These are phyloP conservation scores for Oncorhynchus kisutch DNA, from an alignment of 2,113 vertebrate species.

Conservation along the genomic window DNA sequence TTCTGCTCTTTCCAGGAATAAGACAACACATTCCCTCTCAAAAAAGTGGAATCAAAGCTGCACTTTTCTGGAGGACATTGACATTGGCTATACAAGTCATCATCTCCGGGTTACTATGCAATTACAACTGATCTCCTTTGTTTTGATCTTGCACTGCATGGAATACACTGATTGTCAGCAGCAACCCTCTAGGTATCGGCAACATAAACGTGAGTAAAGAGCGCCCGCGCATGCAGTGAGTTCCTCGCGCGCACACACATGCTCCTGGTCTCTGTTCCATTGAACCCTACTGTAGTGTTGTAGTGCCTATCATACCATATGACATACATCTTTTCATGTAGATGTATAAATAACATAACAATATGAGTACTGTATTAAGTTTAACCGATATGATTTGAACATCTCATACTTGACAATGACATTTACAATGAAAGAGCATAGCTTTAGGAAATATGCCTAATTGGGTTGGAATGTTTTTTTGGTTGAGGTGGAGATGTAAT, in stretches of 20 bases:
- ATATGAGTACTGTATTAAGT: no score
- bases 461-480: no score
- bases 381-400: no score
- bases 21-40: conserved; percentile 17
- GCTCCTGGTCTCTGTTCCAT: not conserved
- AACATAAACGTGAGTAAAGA: conserved; percentile 91
- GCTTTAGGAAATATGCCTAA: no score
- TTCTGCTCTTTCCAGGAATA: conserved; percentile 68
- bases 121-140: conserved; percentile 97
- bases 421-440: no score
- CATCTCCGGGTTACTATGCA: conserved; percentile 98
- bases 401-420: no score
- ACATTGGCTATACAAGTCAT: conserved; percentile 76
- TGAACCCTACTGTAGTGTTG: not conserved
- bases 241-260: conserved; percentile 42
- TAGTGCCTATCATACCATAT: no score
- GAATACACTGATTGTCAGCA: conserved; percentile 97
- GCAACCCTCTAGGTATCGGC: conserved; percentile 91
- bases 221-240: conserved; percentile 1
- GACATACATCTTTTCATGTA: no score
- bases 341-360: no score
- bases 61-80: conserved; percentile 64
- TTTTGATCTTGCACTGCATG: conserved; percentile 98
- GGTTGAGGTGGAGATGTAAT: no score
- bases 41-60: conserved; percentile 44